A percentile compares a stretch with the other conserved stretches of the same genome.
Conservation (phyloP, 2,888 invertebrate species). For the Elegia similella region DNA sequence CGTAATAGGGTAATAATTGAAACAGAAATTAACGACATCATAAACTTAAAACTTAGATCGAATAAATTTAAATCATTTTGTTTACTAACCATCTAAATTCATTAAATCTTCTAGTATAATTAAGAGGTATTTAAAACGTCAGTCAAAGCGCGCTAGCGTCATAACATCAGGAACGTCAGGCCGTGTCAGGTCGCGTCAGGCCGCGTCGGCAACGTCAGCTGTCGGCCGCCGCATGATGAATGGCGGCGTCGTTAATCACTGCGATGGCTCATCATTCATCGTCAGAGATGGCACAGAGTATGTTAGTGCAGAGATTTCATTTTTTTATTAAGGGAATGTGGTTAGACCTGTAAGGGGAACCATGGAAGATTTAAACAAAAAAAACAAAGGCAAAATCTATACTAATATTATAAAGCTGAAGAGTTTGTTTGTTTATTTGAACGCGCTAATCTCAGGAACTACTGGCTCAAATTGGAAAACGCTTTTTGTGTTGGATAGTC, state of each 20-base stretch:
- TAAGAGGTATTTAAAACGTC: constrained; percentile 7
- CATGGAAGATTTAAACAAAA: background rate
- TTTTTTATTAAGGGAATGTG: background rate
- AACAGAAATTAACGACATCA: too few relatives aligned
- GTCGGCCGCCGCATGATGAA: constrained; percentile 22
- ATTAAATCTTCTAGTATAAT: background rate
- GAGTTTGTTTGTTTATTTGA: too few relatives aligned
- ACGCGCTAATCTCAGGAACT: too few relatives aligned
- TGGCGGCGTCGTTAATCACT: constrained; percentile 51
- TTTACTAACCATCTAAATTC: background rate
- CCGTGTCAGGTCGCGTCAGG: constrained; percentile 17
- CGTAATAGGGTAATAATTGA: too few relatives aligned
- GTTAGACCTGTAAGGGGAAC: background rate
- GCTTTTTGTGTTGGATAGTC: too few relatives aligned
- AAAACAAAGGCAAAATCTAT: background rate
- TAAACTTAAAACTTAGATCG: background rate
- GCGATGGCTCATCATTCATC: constrained; percentile 53
- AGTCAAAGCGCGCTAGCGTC: background rate
- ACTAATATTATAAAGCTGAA: too few relatives aligned
- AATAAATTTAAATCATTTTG: background rate
- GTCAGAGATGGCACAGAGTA: constrained; percentile 32
- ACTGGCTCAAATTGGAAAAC: too few relatives aligned
- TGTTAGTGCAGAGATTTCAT: background rate
- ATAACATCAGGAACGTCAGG: background rate
- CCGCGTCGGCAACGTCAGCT: constrained; percentile 26